Evolutionary conservation across 1,140 invertebrate genomes (phyloP), one percentile per base, ranked within the genome.

Genomic region (Drosophila paulistorum): DNA sequence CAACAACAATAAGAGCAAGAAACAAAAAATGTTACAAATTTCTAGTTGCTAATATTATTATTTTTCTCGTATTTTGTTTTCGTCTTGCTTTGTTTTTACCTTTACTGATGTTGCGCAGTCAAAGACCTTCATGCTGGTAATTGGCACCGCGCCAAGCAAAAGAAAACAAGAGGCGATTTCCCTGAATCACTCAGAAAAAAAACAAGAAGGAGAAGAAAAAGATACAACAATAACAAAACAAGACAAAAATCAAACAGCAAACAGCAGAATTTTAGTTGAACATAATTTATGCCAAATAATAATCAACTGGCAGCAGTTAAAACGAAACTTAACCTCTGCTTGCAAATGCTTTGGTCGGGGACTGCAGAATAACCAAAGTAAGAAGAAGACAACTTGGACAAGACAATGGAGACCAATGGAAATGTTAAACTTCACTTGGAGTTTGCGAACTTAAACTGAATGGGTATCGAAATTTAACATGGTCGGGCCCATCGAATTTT

Each of bases 121-220:
- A 87, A 89, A 87, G 84, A 87, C 84, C 84, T 87, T 87, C 84
- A 87, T 87, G 84, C 80, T 83, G 74, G 84, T 87, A 87, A 87
- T 87, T 87, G 84, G 84, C 84, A 80, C 17, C 45, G 17, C 45
- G 20, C 45, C 45, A 23, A 51, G 45, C 7, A 51, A 11, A 51
- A 51, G 45, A 51, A 51, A 51, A 70, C 76, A 68, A 67, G 68
- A 77, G 79, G 54, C 66, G 69, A 75, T 66, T 64, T 45, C 74
- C 73, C n/a, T 70, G 76, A 77, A 70, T 42, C 60, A 61, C 54
- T 54, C 17, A 6, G 30, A 30, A 30, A 30, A 30, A 17, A 54
- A 65, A 42, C 37, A 58, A 45, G 30, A 5, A 37, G 65, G 13
- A 37, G 48, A 57, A 65, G 42, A 39, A 37, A 68, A 13, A 30